Conservation (phyloP, 2,888 invertebrate genomes). For the Drosophila meridionalis region DNA sequence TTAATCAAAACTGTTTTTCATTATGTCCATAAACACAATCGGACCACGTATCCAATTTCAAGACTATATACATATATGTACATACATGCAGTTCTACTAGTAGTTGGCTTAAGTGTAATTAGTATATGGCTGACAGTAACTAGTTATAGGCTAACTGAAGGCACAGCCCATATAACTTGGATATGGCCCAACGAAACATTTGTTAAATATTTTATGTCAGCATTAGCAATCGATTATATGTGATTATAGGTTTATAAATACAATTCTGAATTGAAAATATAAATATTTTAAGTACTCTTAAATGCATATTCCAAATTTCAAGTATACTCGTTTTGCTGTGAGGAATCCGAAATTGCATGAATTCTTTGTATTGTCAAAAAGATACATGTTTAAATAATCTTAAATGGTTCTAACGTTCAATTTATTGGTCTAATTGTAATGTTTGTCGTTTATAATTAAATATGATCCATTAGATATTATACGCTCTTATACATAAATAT, state of each 20-base stretch:
- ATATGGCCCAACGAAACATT: background rate
- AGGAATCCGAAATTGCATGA: background rate
- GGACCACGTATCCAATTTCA: constrained; percentile 7
- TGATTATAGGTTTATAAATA: too few relatives aligned
- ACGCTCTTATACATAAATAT: background rate
- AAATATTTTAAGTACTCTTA: too few relatives aligned
- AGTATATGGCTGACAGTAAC: background rate
- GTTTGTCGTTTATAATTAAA: too few relatives aligned
- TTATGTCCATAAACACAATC: constrained; percentile 38
- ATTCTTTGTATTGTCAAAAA: background rate
- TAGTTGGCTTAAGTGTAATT: background rate
- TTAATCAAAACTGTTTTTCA: constrained; percentile 46
- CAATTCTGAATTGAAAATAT: too few relatives aligned
- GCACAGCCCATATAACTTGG: background rate
- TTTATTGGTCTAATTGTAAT: background rate
- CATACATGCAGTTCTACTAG: background rate
- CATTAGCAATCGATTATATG: background rate
- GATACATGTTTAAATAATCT: background rate
- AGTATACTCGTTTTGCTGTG: background rate
- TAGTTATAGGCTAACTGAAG: background rate
- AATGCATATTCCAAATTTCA: background rate
- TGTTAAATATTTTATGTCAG: background rate
- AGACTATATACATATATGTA: background rate
- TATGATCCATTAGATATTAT: background rate
- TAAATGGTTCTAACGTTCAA: background rate